Percentiles rank a stretch among this genome's conserved stretches.
These are phyloP conservation scores for Galeopsomyia nigrocyanea DNA, from an alignment of 2,888 invertebrate species.

Conservation along the genomic window DNA sequence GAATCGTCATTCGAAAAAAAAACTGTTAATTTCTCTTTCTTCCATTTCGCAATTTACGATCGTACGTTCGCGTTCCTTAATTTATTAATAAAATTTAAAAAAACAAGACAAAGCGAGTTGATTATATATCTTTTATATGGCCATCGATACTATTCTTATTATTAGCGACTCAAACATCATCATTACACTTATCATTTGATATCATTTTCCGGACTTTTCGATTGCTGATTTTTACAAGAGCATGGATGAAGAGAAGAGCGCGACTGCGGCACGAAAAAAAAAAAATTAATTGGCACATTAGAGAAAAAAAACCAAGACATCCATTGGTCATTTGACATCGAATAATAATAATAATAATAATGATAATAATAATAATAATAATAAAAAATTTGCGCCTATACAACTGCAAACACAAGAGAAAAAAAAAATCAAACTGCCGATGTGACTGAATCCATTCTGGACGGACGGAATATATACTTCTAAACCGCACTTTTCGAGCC, in stretches of 20 bases:
- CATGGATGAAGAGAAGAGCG: conserved; percentile 61
- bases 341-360: neutral
- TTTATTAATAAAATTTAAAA: conserved; percentile 40
- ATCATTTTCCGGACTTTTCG: conserved; percentile 58
- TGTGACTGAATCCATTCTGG: conserved; percentile 13
- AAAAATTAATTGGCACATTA: conserved; percentile 35
- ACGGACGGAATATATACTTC: conserved; percentile 24
- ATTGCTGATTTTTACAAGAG: conserved; percentile 60
- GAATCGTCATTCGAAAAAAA: neutral
- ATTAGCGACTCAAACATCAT: conserved; percentile 38
- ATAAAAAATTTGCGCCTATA: conserved; percentile 22
- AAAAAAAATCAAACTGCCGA: conserved; percentile 44
- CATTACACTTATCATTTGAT: conserved; percentile 34
- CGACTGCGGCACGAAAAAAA: conserved; percentile 36
- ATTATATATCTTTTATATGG: conserved; percentile 42
- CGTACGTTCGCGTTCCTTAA: conserved; percentile 38
- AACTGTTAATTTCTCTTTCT: neutral
- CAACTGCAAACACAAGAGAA: neutral
- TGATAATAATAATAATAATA: too few species aligned
- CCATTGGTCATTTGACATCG: conserved; percentile 20
- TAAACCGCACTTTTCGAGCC: conserved; percentile 20
- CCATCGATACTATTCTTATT: conserved; percentile 30
- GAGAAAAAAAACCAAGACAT: conserved; percentile 17
- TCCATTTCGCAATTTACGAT: conserved; percentile 41
- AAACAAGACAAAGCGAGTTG: conserved; percentile 18